phyloP scores from a whole-genome alignment of 1,140 invertebrate genomes.

The Drosophila subobscura region DNA sequence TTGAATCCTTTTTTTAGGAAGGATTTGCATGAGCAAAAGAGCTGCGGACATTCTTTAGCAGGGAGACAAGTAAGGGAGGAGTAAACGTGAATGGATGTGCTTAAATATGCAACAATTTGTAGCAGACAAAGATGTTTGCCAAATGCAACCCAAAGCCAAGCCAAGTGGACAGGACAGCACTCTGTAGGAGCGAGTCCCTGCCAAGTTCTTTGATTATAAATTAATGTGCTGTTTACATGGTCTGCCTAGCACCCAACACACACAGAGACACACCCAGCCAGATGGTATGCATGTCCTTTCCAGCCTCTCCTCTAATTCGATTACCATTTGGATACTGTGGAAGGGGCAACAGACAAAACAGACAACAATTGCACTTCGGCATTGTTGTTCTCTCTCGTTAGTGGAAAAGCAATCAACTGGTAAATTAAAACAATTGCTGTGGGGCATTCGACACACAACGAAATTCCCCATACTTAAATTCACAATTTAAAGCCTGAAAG shows the following conservation, averaged over 20 bases:
- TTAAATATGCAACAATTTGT: constrained; percentile 80
- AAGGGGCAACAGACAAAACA: neutral
- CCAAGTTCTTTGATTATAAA: constrained; percentile 66
- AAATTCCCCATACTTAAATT: constrained; percentile 12
- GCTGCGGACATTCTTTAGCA: constrained; percentile 28
- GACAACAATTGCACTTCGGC: constrained; percentile 31
- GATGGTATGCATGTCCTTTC: too few species aligned
- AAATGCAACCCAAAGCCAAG: neutral
- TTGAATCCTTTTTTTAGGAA: constrained; percentile 23
- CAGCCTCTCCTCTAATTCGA: constrained; percentile 38
- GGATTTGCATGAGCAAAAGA: constrained; percentile 62
- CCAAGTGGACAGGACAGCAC: neutral
- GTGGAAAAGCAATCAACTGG: constrained; percentile 62
- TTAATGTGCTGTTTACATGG: constrained; percentile 71
- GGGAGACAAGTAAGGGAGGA: neutral
- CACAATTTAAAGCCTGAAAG: constrained; percentile 23
- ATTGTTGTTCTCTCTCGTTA: constrained; percentile 70
- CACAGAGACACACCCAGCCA: constrained; percentile 2
- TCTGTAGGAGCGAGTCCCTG: neutral
- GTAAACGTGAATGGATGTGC: constrained; percentile 2
- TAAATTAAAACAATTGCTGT: constrained; percentile 75
- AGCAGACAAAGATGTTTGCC: constrained; percentile 67
- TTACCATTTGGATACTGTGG: constrained; percentile 11
- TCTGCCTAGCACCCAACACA: neutral
- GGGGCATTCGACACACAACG: neutral